Percentiles rank a stretch among this genome's conserved stretches.
These are phyloP conservation scores for Miniopterus natalensis DNA, from an alignment of 2,113 vertebrate species.

Conservation along the genomic window DNA sequence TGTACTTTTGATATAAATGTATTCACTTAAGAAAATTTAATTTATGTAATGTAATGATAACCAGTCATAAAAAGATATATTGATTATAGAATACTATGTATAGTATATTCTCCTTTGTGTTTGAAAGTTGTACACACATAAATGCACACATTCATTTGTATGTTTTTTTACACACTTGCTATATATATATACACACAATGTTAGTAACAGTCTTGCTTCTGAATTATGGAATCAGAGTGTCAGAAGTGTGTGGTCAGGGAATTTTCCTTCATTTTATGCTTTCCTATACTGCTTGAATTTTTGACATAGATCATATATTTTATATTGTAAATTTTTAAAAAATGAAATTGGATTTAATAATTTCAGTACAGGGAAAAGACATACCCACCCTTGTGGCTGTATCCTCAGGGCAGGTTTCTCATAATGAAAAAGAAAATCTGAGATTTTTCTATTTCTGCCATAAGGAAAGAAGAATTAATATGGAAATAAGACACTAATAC, in stretches of 20 bases:
- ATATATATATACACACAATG: neutral
- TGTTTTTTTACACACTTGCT: neutral
- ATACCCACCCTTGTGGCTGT: neutral
- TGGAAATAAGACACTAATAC: conserved; percentile 20
- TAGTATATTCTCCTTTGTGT: neutral
- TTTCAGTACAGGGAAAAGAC: conserved; percentile 27
- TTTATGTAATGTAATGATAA: neutral
- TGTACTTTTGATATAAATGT: neutral
- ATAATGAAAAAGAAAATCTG: conserved; percentile 69
- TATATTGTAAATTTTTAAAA: conserved; percentile 41
- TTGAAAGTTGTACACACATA: neutral
- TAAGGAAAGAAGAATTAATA: conserved; percentile 52
- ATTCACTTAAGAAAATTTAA: conserved; percentile 30
- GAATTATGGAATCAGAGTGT: neutral
- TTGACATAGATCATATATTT: conserved; percentile 45
- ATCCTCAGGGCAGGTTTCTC: conserved; percentile 48
- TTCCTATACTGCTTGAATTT: conserved; percentile 33
- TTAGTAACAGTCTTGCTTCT: neutral
- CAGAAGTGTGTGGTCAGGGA: neutral
- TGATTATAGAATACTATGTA: neutral
- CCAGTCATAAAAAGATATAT: neutral
- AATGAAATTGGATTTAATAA: conserved; percentile 66
- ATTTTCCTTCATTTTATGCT: conserved; percentile 10
- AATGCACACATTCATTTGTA: neutral
- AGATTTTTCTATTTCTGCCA: conserved; percentile 65